These are phyloP conservation scores for Pseudococcus longispinus DNA, from an alignment of 2,888 invertebrate species.

Conservation along the genomic window DNA sequence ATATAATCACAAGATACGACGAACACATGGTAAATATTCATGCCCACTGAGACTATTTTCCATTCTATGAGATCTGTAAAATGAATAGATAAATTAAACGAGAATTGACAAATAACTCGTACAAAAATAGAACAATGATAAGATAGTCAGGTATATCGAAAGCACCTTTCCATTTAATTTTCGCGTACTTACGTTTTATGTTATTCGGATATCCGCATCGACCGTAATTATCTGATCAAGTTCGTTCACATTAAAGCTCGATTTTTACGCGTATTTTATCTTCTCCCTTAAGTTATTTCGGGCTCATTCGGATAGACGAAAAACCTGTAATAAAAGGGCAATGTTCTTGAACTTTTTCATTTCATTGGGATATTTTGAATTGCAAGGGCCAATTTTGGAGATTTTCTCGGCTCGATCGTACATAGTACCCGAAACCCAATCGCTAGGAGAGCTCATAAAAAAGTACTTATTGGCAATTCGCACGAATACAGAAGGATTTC, in stretches of 20 bases:
- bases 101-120: not conserved
- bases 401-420: not conserved
- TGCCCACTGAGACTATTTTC: not conserved
- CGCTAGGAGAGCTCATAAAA: not conserved
- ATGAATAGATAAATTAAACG: not conserved
- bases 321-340: slow-evolving; percentile 17
- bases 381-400: not conserved
- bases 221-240: slow-evolving; percentile 36
- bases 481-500: slow-evolving; percentile 12
- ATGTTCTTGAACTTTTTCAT: not conserved
- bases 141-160: not conserved
- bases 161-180: slow-evolving; percentile 37
- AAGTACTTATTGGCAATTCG: slow-evolving; percentile 9
- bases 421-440: not conserved
- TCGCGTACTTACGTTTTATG: slow-evolving; percentile 1
- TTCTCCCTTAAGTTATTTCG: not conserved
- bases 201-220: slow-evolving; percentile 16
- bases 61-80: not conserved
- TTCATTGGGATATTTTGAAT: not conserved
- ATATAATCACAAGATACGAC: slow-evolving; percentile 79
- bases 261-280: slow-evolving; percentile 40
- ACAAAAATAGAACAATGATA: not conserved
- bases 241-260: slow-evolving; percentile 16
- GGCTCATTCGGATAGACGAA: not conserved
- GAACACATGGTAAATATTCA: slow-evolving; percentile 74